phyloP scores from a whole-genome alignment of 2,113 vertebrate genomes.

The Cynocephalus volans region DNA sequence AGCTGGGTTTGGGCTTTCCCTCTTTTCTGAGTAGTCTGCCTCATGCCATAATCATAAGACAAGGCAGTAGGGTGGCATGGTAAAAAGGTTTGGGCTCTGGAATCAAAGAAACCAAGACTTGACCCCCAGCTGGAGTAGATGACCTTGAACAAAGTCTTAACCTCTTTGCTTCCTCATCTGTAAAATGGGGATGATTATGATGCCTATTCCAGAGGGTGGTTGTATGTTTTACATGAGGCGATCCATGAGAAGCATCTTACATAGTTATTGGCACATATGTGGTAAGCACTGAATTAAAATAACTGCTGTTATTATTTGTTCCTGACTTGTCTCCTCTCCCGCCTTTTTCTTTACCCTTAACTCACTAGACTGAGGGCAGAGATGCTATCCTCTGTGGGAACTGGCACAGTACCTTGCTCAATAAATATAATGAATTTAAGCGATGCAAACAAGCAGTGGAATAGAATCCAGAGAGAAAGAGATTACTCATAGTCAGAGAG shows the following conservation, averaged over 20 bases:
- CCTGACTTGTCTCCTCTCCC: not conserved
- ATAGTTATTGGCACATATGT: not conserved
- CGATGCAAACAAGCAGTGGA: not conserved
- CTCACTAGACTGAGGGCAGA: not conserved
- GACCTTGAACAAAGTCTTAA: slow-evolving; percentile 32
- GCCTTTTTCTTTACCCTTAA: not conserved
- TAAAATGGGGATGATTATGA: not conserved
- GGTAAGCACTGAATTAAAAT: not conserved
- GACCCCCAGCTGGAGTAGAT: not conserved
- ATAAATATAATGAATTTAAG: not conserved
- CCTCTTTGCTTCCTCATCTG: not conserved
- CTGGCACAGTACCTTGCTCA: not conserved
- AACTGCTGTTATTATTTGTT: not conserved
- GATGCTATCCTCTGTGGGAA: not conserved
- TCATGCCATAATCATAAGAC: not conserved
- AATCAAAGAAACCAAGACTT: not conserved
- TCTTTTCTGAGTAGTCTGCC: not conserved
- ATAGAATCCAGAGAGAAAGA: not conserved
- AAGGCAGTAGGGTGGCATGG: not conserved
- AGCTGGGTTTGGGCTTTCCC: not conserved
- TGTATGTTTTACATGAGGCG: not conserved
- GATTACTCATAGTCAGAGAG: not conserved
- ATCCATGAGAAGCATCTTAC: not conserved
- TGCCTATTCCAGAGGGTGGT: not conserved
- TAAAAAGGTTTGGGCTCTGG: not conserved